Conservation (phyloP, 2,113 vertebrate species). For the Pollimyrus isidori region DNA sequence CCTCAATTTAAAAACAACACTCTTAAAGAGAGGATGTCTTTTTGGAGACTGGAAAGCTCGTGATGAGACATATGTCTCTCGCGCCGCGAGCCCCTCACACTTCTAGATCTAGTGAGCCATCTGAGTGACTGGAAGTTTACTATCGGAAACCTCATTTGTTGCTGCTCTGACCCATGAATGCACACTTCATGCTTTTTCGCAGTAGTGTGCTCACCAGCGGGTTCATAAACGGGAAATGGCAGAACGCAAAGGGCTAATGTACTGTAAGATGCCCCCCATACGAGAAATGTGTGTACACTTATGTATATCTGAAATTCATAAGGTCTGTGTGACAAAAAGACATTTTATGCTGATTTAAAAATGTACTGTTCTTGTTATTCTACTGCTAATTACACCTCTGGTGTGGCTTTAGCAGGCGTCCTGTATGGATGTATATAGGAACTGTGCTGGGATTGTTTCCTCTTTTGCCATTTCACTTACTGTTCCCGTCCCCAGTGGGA, state of each 20-base stretch:
- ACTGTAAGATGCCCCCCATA: slow-evolving; percentile 11
- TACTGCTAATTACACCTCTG: neutral
- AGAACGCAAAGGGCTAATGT: neutral
- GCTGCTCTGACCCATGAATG: slow-evolving; percentile 23
- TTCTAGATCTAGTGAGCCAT: neutral
- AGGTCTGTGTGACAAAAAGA: neutral
- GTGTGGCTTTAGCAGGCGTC: neutral
- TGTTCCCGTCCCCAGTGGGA: neutral
- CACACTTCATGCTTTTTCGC: slow-evolving; percentile 26
- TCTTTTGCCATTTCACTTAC: neutral
- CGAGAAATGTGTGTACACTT: neutral
- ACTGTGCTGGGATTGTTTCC: neutral
- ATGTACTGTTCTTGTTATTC: neutral
- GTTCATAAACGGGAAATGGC: slow-evolving; percentile 64
- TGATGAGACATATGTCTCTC: neutral
- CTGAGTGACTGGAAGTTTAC: neutral
- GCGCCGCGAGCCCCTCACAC: neutral
- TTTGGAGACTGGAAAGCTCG: neutral
- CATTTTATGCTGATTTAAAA: neutral
- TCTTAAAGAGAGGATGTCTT: slow-evolving; percentile 26
- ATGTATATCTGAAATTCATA: neutral
- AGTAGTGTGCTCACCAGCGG: slow-evolving; percentile 32
- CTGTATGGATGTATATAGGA: neutral
- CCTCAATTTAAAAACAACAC: neutral
- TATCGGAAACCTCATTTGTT: neutral